Evolutionary conservation across 53 echinoderm and acorn worm species (phyloP).

Genomic region (Henricia sp.): DNA sequence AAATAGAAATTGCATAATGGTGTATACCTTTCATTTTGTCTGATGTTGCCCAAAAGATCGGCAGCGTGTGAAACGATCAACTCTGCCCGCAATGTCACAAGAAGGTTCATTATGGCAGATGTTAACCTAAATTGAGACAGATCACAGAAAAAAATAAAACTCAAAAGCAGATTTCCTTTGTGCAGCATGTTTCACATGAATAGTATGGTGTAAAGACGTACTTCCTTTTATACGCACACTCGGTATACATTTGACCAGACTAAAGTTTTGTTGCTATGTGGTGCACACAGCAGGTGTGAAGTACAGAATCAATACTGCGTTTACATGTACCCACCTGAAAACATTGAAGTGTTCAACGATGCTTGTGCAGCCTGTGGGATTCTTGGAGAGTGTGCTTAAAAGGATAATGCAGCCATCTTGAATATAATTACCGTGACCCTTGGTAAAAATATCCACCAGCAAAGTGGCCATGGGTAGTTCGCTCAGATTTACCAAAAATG

Average conservation of each 20-base stretch:
- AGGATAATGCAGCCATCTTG: constrained; percentile 64
- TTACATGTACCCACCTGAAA: constrained; percentile 61
- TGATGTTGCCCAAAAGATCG: constrained; percentile 71
- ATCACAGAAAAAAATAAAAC: constrained; percentile 1
- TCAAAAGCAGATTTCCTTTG: constrained; percentile 8
- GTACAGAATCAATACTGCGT: background rate
- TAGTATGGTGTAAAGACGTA: too few species aligned
- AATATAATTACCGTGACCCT: constrained; percentile 27
- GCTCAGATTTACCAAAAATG: constrained; percentile 48
- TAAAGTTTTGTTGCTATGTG: too few species aligned
- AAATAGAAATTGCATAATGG: background rate
- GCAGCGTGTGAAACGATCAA: constrained; percentile 49
- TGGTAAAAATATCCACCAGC: constrained; percentile 61
- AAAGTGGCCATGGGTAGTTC: constrained; percentile 26
- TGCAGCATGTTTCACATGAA: too few species aligned
- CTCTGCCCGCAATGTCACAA: constrained; percentile 56
- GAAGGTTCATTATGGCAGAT: constrained; percentile 64
- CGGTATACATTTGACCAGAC: too few species aligned
- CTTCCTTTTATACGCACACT: too few species aligned
- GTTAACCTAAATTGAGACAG: constrained; percentile 60
- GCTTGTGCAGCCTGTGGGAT: constrained; percentile 46
- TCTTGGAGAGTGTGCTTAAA: constrained; percentile 68
- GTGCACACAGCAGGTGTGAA: too few species aligned
- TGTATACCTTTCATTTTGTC: constrained; percentile 74
- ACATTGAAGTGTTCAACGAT: constrained; percentile 71